Evolutionary conservation across 2,797 vertebrate genomes (phyloP).

Genomic region (Cirrhinus mrigala): DNA sequence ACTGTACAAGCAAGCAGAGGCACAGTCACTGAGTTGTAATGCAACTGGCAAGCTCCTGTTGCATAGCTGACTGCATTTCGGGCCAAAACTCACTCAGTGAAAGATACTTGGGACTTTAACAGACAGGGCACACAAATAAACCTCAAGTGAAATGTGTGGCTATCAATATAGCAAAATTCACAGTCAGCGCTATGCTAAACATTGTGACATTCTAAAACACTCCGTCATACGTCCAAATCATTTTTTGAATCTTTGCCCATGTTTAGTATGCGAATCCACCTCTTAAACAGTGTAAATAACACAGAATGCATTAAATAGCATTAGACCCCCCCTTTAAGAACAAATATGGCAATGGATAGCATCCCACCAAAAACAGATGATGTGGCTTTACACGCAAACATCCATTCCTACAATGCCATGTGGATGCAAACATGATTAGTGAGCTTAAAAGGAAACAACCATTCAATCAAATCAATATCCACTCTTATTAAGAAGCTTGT

Average conservation of each 20-base stretch:
- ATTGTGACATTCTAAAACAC: not conserved
- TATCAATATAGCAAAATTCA: not conserved
- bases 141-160: not conserved
- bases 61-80: constrained; percentile 64
- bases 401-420: not conserved
- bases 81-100: constrained; percentile 66
- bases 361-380: not conserved
- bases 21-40: constrained; percentile 63
- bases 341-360: not conserved
- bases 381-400: constrained; percentile 2
- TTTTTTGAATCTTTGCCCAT: too few species aligned
- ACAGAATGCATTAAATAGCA: too few species aligned
- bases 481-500: too few species aligned
- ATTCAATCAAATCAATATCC: too few species aligned
- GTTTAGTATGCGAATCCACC: too few species aligned
- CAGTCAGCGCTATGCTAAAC: not conserved
- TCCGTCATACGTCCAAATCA: too few species aligned
- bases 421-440: not conserved
- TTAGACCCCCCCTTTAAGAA: too few species aligned
- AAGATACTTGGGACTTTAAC: constrained; percentile 59
- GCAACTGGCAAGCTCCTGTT: constrained; percentile 70
- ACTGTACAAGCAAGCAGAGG: constrained; percentile 45
- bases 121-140: constrained; percentile 48
- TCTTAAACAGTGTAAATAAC: too few species aligned
- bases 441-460: not conserved